Evolutionary conservation across 2,888 invertebrate genomes (phyloP).

Genomic region (Ormyrus labotus): DNA sequence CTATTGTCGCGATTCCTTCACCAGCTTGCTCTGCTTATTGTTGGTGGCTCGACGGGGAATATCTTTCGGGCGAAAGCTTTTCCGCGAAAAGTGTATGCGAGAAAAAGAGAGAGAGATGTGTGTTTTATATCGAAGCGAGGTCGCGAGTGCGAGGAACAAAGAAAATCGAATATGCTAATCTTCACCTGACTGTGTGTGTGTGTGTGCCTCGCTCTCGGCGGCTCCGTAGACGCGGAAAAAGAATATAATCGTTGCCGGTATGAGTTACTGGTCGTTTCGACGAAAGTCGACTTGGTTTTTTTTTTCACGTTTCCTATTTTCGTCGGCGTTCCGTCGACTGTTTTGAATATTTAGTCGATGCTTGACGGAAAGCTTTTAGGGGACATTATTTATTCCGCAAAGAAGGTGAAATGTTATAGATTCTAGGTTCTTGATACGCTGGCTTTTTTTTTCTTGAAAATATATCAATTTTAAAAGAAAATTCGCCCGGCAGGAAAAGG

Average conservation of each 20-base stretch:
- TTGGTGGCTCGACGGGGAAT: not conserved
- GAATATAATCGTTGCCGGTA: constrained; percentile 9
- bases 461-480: no score
- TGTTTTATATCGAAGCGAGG: not conserved
- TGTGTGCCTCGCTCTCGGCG: not conserved
- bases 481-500: no score
- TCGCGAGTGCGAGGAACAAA: not conserved
- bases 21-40: not conserved
- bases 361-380: no score
- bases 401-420: no score
- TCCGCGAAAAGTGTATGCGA: not conserved
- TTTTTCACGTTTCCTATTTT: no score
- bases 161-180: constrained; percentile 53
- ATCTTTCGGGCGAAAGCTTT: not conserved
- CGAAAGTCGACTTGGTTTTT: not conserved
- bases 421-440: no score
- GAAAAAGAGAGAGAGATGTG: not conserved
- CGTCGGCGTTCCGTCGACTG: no score
- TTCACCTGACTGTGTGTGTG: not conserved
- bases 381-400: no score
- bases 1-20: not conserved
- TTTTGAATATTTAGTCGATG: no score
- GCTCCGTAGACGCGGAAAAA: not conserved
- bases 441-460: no score
- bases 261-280: constrained; percentile 13